Conservation (phyloP, 2,888 invertebrate genomes). For the Synanthedon andrenaeformis region DNA sequence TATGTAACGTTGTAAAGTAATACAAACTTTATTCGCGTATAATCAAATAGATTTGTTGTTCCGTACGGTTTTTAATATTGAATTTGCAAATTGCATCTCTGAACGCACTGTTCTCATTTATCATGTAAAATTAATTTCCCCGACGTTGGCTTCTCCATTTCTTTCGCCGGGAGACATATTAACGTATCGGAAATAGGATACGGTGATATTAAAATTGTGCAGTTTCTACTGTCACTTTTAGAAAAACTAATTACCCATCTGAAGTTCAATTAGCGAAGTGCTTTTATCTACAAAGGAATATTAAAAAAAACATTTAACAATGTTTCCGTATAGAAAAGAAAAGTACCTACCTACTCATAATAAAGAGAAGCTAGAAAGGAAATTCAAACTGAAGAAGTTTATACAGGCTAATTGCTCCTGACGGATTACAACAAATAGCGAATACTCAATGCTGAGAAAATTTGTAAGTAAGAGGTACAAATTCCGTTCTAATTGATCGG, state of each 20-base stretch:
- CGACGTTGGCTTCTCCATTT: conserved; percentile 42
- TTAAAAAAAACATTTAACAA: background rate
- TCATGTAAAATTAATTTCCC: conserved; percentile 63
- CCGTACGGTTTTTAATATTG: conserved; percentile 27
- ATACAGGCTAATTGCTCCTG: background rate
- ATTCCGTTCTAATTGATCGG: too few species aligned
- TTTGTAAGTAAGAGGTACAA: too few species aligned
- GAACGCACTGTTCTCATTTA: conserved; percentile 55
- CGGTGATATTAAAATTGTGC: conserved; percentile 38
- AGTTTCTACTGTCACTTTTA: conserved; percentile 1
- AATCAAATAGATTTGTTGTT: conserved; percentile 14
- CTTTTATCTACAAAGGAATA: background rate
- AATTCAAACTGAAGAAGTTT: too few species aligned
- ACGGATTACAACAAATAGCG: background rate
- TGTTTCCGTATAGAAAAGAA: background rate
- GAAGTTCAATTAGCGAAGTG: conserved; percentile 3
- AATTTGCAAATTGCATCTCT: conserved; percentile 56
- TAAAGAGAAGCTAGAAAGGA: too few species aligned
- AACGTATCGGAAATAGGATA: conserved; percentile 35
- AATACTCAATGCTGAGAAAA: background rate
- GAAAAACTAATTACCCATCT: conserved; percentile 2
- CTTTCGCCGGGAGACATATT: conserved; percentile 43
- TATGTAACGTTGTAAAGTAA: too few species aligned
- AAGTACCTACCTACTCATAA: too few species aligned
- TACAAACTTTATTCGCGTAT: too few species aligned